phyloP scores from a whole-genome alignment of 2,113 vertebrate species.

The Martes martes region DNA sequence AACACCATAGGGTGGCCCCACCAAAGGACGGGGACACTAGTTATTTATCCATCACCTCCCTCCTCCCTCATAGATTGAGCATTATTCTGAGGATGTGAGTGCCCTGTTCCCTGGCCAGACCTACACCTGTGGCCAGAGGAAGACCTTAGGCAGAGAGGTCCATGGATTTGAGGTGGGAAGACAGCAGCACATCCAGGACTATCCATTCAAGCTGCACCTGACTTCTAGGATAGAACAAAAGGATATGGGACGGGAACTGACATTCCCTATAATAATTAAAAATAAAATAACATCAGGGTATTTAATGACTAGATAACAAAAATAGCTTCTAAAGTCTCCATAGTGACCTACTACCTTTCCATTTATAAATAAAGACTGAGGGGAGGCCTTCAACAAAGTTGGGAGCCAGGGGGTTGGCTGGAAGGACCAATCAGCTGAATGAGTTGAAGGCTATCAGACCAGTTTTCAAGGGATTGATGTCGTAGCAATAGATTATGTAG shows the following conservation, averaged over 20 bases:
- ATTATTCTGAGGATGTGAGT: neutral
- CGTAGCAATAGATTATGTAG: neutral
- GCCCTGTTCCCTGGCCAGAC: neutral
- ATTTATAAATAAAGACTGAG: neutral
- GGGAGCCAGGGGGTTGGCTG: neutral
- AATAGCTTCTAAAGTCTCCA: neutral
- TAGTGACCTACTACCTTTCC: neutral
- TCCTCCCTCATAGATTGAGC: neutral
- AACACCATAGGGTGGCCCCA: neutral
- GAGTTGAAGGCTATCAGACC: neutral
- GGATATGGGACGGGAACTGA: neutral
- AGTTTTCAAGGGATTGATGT: neutral
- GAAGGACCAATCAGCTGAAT: neutral
- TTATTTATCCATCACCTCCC: neutral
- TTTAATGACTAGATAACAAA: neutral
- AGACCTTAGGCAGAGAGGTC: neutral
- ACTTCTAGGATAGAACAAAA: neutral
- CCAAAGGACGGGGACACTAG: neutral
- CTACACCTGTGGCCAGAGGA: neutral
- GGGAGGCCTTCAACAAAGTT: neutral
- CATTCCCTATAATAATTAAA: neutral
- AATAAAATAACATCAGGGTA: neutral
- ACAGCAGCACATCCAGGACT: neutral
- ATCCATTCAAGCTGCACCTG: neutral
- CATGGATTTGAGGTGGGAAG: neutral